These are phyloP conservation scores for Aleiodes testaceus DNA, from an alignment of 2,888 invertebrate species.

Conservation along the genomic window DNA sequence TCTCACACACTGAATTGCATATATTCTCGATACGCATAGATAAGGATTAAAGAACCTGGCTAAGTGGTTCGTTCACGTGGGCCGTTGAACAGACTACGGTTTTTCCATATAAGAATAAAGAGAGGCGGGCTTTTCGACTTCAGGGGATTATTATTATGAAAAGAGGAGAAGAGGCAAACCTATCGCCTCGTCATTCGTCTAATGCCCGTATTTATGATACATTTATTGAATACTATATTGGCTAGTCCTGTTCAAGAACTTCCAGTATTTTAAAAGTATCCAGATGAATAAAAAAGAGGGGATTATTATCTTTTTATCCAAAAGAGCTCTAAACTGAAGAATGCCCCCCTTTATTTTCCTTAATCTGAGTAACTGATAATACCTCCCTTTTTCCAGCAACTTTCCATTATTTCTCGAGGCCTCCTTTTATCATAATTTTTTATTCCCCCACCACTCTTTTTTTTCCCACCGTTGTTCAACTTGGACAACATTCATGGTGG, in stretches of 20 bases:
- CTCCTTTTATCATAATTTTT: constrained; percentile 23
- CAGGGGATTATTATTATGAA: constrained; percentile 46
- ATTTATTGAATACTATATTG: constrained; percentile 60
- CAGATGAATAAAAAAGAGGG: no score
- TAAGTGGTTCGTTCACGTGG: constrained; percentile 54
- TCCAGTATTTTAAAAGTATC: constrained; percentile 8
- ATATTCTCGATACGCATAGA: constrained; percentile 66
- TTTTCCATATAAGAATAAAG: constrained; percentile 25
- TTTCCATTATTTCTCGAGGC: background rate
- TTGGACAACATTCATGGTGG: constrained; percentile 36
- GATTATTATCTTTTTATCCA: background rate
- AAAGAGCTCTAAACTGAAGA: background rate
- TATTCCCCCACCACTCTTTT: background rate
- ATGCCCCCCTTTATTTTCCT: constrained; percentile 26
- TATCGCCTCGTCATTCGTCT: constrained; percentile 59
- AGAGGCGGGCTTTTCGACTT: constrained; percentile 39
- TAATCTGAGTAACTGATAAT: constrained; percentile 25
- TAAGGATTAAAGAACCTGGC: constrained; percentile 65
- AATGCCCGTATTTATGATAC: constrained; percentile 61
- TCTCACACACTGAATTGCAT: constrained; percentile 58
- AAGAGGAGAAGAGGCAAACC: constrained; percentile 44
- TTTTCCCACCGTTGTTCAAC: constrained; percentile 20
- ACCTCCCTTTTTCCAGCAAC: background rate
- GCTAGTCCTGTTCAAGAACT: constrained; percentile 17
- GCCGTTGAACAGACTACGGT: constrained; percentile 29